Base-by-base conservation (phyloP, 1,140 invertebrate genomes). In the Sinonovacula constricta region DNA sequence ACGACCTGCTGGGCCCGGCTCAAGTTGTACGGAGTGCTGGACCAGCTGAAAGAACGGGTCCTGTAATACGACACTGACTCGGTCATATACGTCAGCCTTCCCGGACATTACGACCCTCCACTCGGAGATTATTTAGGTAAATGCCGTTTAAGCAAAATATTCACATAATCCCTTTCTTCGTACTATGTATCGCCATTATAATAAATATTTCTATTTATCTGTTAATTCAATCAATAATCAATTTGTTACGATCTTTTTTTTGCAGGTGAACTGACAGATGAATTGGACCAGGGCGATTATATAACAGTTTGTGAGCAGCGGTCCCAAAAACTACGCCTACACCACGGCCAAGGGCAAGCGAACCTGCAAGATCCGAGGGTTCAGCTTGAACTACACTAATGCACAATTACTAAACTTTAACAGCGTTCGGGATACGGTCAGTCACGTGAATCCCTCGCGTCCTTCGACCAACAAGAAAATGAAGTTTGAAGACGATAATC, bases 31-130 rank as follows among this genome's bases (percentile, higher is more conserved):
- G 57, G 70, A 15, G 84, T 88, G 66, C 60, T 92, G 5, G 85
- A 90, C 70, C 57, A 79, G 31, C 63, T 92, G 18, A 81, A 81
- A 12, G 34, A 80, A 3, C 36, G 83, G 26, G 86, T 87, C 2
- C 59, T 91, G 2, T 92, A 92, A 70, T 89, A 81, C 39, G 91
- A 91, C 66, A 92, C 91, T 4, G 91, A 92, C 79, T 83, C 74
- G 4, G 63, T 88, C 10, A 87, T 91, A 28, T 91, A 86, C 63
- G 36, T 82, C 28, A 67, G 12, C 28, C 54, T n/a, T 2, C 54
- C 63, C 14, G 63, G 54, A 10, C 22, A 62, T 24, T 10, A 28
- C 10, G 59, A 67, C 2, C 36, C 36, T 14, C 5, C 14, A n/a
- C 12, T 67, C 26, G 65, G 65, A 4, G 45, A 51, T 67, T 49